Conservation (phyloP, 2,113 vertebrate species). For the Coptodon bakossiorum region DNA sequence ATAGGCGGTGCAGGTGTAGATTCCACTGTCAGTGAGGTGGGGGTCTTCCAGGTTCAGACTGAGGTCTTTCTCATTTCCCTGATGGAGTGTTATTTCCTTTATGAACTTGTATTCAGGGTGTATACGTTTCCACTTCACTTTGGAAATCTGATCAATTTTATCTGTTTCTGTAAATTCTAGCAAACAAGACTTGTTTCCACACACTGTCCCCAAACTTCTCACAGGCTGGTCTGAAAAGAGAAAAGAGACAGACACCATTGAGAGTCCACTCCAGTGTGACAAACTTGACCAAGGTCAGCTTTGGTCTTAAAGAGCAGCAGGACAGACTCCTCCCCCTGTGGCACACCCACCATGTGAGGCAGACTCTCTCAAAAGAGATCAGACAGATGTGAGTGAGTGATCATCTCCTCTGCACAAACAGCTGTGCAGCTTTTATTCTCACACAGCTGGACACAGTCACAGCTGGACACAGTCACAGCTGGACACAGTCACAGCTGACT, state of each 20-base stretch:
- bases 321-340: background rate
- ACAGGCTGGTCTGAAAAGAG: background rate
- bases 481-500: too few species aligned
- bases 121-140: accelerated
- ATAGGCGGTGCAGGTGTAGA: background rate
- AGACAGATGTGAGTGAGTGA: too few species aligned
- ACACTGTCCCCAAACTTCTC: accelerated
- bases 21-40: accelerated
- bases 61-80: accelerated
- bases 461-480: too few species aligned
- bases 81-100: accelerated
- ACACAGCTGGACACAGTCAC: too few species aligned
- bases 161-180: accelerated
- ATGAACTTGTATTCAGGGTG: background rate
- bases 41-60: background rate
- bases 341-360: too few species aligned
- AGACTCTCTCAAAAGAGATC: too few species aligned
- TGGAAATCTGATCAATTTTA: accelerated
- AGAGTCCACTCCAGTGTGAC: background rate
- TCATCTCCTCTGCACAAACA: too few species aligned
- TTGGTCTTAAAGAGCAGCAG: background rate
- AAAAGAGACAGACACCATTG: accelerated
- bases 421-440: too few species aligned
- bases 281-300: background rate
- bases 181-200: background rate